Evolutionary conservation across 30 jellyfish, hydroid and myxozoan species (phyloP), one percentile per base, ranked within the genome.

Genomic region (Turritopsis dohrnii): DNA sequence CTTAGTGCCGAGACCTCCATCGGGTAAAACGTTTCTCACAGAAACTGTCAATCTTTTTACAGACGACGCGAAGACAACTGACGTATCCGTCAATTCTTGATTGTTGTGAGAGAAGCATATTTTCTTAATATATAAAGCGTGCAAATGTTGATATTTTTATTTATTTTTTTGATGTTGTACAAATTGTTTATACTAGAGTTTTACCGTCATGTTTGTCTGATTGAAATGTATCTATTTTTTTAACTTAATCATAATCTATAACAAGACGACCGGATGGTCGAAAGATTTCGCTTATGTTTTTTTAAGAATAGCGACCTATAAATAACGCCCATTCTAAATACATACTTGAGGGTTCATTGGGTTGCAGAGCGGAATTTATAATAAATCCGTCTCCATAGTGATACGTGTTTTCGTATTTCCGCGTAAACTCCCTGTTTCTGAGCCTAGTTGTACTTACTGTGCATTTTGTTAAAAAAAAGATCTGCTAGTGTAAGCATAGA

Each of bases 1-100:
- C 60, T 41, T 41, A 41, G 60, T 41, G 8, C 77, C 77, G 31
- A 69, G 77, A 69, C 77, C 8, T 19, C 77, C 77, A 9, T 69
- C 77, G 19, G 77, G 16, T 69, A 69, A 69, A 69, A 27, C 77
- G 77, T 69, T 69, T 69, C 77, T 69, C 23, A 69, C 77, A 19
- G 77, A 69, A 69, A 27, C 77, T 69, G 77, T 7, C 16, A 27
- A 69, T 41, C 9, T 41, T 41, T 3, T 41, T 13, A 13, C 60
- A 13, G 60, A 41, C 60, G 60, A 41, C 13, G 60, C 13, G 60
- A 41, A 41, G 60, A 41, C 5, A 41, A 13, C 60, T 13, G 13
- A 41, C 13, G 13, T 41, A 41, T 41, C 60, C 13, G 60, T 41
- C 60, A 41, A 41, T 3, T 3, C 13, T 41, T 41, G 60, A 41